Evolutionary conservation across 1,140 invertebrate species (phyloP), one percentile per base, ranked within the genome.

Genomic region (Mizuhopecten yessoensis): DNA sequence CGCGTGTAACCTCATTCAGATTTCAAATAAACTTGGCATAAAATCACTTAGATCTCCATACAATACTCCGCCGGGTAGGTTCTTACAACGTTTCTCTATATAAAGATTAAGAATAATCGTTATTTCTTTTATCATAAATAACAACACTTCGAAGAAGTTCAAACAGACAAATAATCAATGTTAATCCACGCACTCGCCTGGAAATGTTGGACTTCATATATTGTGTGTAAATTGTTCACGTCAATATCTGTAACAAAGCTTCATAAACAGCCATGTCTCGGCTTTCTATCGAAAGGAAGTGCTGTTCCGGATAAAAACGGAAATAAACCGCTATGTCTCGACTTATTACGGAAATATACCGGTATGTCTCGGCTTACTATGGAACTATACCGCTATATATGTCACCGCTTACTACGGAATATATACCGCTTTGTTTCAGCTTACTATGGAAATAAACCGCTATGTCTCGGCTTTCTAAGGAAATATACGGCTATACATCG

Each of bases 141-240:
- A 75, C 29, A 29, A 75, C 23, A 75, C 57, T 29, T 75, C 57
- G 5, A 23, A 5, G 36, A 5, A 5, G 36, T 39, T 7, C 36
- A 39, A 75, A 75, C 57, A 75, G 57, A 75, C 57, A 75, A 57
- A 11, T 75, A 75, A 75, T 75, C n/a, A 75, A 75, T 29, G 57
- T 11, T 75, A 17, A 29, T 75, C 11, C 20, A 20, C 45, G 17
- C 11, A 45, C 1, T 15, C 42, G 57, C 29, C n/a, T 75, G n/a
- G 20, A 75, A 29, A 5, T n/a, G 57, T 75, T 75, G 1, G 20
- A 75, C 57, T 13, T n/a, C n/a, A n/a, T 45, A 17, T 20, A 45
- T 39, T 1, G 42, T 45, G 42, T 17, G 23, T 7, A 75, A 75
- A 9, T 75, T 29, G n/a, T 75, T 20, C 13, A n/a, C n/a, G n/a